Evolutionary conservation across 2,113 vertebrate species (phyloP).

Genomic region (Indicator maculatus): DNA sequence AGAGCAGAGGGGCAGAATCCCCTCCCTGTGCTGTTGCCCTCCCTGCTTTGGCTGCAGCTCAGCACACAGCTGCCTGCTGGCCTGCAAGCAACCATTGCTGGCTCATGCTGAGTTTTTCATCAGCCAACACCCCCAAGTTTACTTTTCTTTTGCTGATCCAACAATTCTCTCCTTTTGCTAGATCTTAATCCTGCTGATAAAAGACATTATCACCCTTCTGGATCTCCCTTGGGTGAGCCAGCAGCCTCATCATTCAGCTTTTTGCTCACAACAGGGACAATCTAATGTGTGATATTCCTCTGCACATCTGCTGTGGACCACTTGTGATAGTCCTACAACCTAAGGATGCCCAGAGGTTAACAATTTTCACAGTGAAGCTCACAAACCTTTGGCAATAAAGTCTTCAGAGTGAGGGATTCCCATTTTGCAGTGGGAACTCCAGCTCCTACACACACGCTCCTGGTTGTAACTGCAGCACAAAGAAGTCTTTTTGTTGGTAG

Average conservation of each 20-base stretch:
- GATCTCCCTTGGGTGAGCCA: background rate
- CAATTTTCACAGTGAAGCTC: background rate
- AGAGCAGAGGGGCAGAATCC: too few species aligned
- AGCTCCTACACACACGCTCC: background rate
- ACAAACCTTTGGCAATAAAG: background rate
- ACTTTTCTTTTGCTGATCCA: background rate
- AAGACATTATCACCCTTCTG: background rate
- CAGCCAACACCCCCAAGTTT: too few species aligned
- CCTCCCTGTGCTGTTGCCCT: too few species aligned
- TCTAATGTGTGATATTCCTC: background rate
- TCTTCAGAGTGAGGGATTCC: background rate
- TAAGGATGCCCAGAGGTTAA: background rate
- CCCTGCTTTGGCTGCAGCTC: too few species aligned
- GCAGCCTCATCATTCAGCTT: background rate
- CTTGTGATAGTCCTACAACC: background rate
- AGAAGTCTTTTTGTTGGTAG: background rate
- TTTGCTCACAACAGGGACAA: background rate
- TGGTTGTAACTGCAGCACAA: background rate
- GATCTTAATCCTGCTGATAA: background rate
- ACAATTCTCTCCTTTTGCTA: background rate
- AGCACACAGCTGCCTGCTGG: too few species aligned
- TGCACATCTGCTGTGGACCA: background rate
- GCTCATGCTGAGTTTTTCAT: too few species aligned
- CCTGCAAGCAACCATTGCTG: too few species aligned
- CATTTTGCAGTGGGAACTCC: background rate